Base-by-base conservation (phyloP, 2,113 vertebrate genomes). In the Cololabis saira region DNA sequence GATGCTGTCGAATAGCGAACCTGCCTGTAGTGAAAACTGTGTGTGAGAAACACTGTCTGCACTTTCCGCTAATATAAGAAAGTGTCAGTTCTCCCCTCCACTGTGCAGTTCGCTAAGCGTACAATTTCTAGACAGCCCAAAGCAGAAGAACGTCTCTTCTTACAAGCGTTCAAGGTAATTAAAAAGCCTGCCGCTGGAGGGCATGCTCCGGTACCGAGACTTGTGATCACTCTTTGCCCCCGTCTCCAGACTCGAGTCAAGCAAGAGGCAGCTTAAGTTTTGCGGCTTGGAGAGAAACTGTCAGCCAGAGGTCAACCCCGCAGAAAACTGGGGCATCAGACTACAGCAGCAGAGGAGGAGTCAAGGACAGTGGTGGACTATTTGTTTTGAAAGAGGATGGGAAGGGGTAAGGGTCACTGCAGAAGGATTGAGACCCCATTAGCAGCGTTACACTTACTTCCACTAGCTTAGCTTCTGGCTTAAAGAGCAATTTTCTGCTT, bases 151-250 rank as follows among this genome's bases (percentile, higher is more conserved):
- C 74, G 67, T 71, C 86, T 85, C 83, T 87, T 75, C 55, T 67
- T 79, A 76, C 67, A 76, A 75, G 72, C 72, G 44, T 15, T 51
- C 63, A 79, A 78, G 82, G 71, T 77, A 72, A 63, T 60, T 74
- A 72, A 81, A 76, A 64, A 75, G 87, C 84, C 76, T 77, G 81
- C 83, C 87, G 72, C 86, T 88, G 71, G 68, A 74, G 80, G 74
- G 71, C 55, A 56, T 66, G 72, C 77, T 71, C 74, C 71, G 53
- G 48, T 56, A 57, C 71, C 16, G 13, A 65, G 58, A 57, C 27
- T 16, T 82, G 83, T 84, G 89, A 90, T 80, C 77, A 88, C 86
- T 92, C 89, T 92, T 92, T 88, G 33, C 72, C 82, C 67, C 78
- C 88, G 76, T 91, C 86, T 83, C 85, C 87, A 0, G 80, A 61